phyloP scores from a whole-genome alignment of 1,140 invertebrate species.

The Drosophila asahinai region DNA sequence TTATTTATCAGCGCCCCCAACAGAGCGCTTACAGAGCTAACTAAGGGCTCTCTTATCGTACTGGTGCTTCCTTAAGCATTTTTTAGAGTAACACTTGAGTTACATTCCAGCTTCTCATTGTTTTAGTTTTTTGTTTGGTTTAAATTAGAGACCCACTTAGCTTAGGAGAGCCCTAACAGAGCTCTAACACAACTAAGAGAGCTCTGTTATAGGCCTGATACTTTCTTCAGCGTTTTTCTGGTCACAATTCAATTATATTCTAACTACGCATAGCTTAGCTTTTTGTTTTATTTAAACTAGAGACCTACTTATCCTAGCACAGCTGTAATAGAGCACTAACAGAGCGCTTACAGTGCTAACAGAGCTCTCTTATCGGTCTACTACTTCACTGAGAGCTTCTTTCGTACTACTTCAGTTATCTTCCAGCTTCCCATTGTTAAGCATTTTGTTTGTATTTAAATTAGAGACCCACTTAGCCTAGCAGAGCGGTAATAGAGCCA shows the following conservation, averaged over 20 bases:
- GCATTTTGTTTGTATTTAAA: background rate
- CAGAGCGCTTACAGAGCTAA: background rate
- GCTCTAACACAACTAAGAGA: background rate
- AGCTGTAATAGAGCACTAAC: background rate
- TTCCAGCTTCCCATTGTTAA: background rate
- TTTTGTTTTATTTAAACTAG: background rate
- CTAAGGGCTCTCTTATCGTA: background rate
- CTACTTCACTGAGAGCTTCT: background rate
- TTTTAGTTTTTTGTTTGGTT: too few relatives aligned
- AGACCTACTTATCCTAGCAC: background rate
- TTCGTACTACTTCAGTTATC: background rate
- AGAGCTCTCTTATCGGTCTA: too few relatives aligned
- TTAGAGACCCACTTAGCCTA: background rate
- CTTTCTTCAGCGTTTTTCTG: background rate
- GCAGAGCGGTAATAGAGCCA: background rate
- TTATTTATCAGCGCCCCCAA: background rate
- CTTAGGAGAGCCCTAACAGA: background rate
- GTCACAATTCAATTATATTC: background rate
- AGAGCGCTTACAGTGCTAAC: background rate
- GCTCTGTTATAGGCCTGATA: background rate
- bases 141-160: too few relatives aligned
- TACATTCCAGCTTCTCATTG: background rate
- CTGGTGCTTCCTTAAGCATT: background rate
- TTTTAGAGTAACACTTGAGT: background rate
- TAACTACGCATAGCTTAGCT: slow-evolving; percentile 4